These are phyloP conservation scores for Microtus ochrogaster DNA, from an alignment of 2,113 vertebrate species.

Conservation along the genomic window DNA sequence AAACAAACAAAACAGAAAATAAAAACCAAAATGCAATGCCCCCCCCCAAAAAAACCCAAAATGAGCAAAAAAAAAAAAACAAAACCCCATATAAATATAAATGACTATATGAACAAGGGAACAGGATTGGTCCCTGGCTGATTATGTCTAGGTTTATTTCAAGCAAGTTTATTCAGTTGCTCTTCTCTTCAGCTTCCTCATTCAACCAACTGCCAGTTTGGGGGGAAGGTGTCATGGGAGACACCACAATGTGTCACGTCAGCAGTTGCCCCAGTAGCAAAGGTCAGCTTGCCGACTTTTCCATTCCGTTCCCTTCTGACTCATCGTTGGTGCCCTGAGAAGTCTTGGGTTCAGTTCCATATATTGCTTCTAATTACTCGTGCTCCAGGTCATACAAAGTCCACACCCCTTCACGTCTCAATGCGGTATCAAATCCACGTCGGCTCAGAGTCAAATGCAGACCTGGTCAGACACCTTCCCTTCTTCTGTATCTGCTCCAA, in stretches of 20 bases:
- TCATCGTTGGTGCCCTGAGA: background rate
- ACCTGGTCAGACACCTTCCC: background rate
- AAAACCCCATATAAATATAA: background rate
- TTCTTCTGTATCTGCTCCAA: background rate
- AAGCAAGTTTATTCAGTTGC: background rate
- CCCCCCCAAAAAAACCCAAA: too few species aligned
- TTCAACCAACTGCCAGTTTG: background rate
- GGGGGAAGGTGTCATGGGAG: background rate
- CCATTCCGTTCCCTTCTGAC: background rate
- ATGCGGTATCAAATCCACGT: background rate
- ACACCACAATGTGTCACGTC: background rate
- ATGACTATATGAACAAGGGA: background rate
- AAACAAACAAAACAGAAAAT: background rate
- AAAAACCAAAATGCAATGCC: background rate
- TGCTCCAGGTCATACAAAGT: background rate
- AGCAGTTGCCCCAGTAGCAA: background rate
- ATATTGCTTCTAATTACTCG: background rate
- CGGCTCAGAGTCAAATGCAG: background rate
- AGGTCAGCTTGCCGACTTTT: background rate
- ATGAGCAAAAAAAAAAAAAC: background rate
- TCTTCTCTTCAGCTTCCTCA: background rate
- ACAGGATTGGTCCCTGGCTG: background rate
- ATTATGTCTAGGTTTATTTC: background rate
- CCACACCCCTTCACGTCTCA: background rate
- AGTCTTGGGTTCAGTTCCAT: background rate